Evolutionary conservation across 2,797 vertebrate genomes (phyloP).

Genomic region (Sibirionetta formosa): DNA sequence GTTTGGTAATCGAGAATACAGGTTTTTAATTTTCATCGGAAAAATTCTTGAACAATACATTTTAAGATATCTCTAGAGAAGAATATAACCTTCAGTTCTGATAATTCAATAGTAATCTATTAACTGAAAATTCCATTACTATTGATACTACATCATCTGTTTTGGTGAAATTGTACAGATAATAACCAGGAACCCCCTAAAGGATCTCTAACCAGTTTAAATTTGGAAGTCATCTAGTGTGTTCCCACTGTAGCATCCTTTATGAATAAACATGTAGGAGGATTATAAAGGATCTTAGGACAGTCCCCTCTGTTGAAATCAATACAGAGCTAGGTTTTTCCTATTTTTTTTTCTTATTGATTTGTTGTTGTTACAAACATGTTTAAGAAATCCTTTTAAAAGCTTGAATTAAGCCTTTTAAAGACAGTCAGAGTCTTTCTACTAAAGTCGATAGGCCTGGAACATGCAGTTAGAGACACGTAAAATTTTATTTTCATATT

Average conservation of each 20-base stretch:
- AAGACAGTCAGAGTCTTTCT: not conserved
- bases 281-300: not conserved
- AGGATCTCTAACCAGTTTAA: slow-evolving; percentile 62
- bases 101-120: slow-evolving; percentile 76
- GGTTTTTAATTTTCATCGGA: slow-evolving; percentile 65
- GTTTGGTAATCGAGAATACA: slow-evolving; percentile 31
- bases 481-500: not conserved
- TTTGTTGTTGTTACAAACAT: not conserved
- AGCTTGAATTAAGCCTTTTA: not conserved
- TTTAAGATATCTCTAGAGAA: slow-evolving; percentile 61
- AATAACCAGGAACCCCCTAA: slow-evolving; percentile 37
- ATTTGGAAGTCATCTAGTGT: slow-evolving; percentile 26
- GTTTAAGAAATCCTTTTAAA: not conserved
- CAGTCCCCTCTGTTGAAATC: not conserved
- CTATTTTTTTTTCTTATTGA: not conserved
- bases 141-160: slow-evolving; percentile 72
- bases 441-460: not conserved
- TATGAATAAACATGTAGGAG: slow-evolving; percentile 5
- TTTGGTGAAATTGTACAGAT: slow-evolving; percentile 56
- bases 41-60: slow-evolving; percentile 57
- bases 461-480: not conserved
- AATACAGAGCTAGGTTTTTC: not conserved
- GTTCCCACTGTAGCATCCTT: not conserved
- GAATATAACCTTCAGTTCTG: slow-evolving; percentile 56
- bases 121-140: slow-evolving; percentile 80